Evolutionary conservation across 1,140 invertebrate genomes (phyloP), one percentile per base, ranked within the genome.

Genomic region (Euura lappo): DNA sequence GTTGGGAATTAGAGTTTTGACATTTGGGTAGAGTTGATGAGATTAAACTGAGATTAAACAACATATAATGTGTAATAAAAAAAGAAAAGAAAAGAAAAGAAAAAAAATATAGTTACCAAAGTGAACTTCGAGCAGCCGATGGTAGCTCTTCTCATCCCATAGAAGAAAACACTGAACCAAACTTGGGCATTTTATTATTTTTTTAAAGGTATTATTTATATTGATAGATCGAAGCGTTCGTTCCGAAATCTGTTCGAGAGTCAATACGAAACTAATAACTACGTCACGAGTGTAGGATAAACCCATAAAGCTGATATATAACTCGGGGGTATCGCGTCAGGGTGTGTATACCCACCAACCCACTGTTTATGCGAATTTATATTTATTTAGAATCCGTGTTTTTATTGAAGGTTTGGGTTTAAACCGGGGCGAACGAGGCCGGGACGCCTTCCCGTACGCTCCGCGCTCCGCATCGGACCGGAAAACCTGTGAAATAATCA

Each of bases 341-440:
- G 82, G 83, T 81, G 82, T 83, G 81, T 81, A 81, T 80, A 77
- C 76, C 75, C 78, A 80, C 78, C 28, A 81, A 79, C 78, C 77
- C 81, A 79, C 80, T 84, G 81, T 84, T 84, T 83, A 84, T 78
- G 77, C 78, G 74, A 78, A 72, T 74, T 10, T 65, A 72, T 72
- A 70, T 65, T 72, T 70, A 71, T 74, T 75, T 71, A n/a, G 47
- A 60, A 74, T 72, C 73, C 73, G 69, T 51, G 65, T 70, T 75
- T 70, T 66, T 67, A 44, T 46, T 66, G 45, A 46, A 44, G 73
- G 46, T 51, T 42, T 65, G 44, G 60, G 44, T 51, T 73, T 70
- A 44, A 70, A 68, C 47, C 70, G 71, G 64, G 65, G 76, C 81
- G 46, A 77, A 69, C 73, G 75, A 66, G 75, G 73, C 78, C 72